A percentile compares a stretch with the other conserved stretches of the same genome.
These are phyloP conservation scores for Enteromius argenteus DNA, from an alignment of 2,797 vertebrate species.

Conservation along the genomic window DNA sequence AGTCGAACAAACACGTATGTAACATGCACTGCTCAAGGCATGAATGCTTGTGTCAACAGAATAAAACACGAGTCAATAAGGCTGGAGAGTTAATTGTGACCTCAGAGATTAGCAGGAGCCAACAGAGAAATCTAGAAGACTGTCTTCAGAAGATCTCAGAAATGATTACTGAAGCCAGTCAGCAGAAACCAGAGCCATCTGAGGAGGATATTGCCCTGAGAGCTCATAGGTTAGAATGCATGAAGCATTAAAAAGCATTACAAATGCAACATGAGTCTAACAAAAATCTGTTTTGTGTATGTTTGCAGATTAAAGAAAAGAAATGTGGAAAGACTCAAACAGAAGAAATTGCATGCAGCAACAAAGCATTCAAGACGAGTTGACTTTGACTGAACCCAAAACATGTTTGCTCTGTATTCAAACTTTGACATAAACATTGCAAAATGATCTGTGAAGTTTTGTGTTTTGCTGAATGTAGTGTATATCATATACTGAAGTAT, in stretches of 20 bases:
- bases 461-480: too few relatives aligned
- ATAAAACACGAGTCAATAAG: conserved; percentile 88
- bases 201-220: conserved; percentile 78
- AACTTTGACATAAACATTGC: neutral
- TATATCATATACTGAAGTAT: neutral
- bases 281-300: neutral
- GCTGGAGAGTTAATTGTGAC: conserved; percentile 89
- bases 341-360: conserved; percentile 85
- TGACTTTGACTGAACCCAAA: conserved; percentile 79
- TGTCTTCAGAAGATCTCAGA: conserved; percentile 89
- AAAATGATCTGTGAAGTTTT: neutral
- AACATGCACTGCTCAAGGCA: neutral
- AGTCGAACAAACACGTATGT: neutral
- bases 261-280: neutral
- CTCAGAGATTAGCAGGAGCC: conserved; percentile 89
- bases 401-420: neutral
- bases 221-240: conserved; percentile 78
- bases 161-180: conserved; percentile 82
- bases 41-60: conserved; percentile 68
- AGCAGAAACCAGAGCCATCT: conserved; percentile 76
- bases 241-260: neutral
- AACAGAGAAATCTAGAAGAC: conserved; percentile 87
- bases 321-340: conserved; percentile 85
- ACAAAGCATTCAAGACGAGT: conserved; percentile 83
- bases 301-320: conserved; percentile 83